phyloP scores from a whole-genome alignment of 1,140 invertebrate species.

The Heterodera carotae region DNA sequence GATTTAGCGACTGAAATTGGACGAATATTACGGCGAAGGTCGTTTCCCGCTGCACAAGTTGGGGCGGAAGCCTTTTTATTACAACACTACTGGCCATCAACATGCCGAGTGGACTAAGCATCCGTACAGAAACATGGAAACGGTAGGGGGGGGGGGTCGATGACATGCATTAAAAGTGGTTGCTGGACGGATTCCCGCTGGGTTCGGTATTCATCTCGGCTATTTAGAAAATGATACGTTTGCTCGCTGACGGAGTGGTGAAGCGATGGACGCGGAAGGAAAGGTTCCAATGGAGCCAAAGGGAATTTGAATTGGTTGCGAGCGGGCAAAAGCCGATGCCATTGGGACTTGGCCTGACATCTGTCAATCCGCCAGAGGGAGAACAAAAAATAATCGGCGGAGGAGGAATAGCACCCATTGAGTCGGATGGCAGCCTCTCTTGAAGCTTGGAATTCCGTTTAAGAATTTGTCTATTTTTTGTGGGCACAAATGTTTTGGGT shows the following conservation, averaged over 20 bases:
- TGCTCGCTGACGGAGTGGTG: conserved; percentile 58
- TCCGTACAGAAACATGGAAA: conserved; percentile 63
- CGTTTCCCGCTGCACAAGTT: conserved; percentile 57
- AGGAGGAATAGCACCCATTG: background rate
- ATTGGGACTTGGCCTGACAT: conserved; percentile 57
- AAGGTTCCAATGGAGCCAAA: conserved; percentile 41
- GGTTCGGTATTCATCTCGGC: too few relatives aligned
- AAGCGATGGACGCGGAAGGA: conserved; percentile 60
- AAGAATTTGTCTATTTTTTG: too few relatives aligned
- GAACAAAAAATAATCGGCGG: conserved; percentile 11
- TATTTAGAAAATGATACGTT: conserved; percentile 54
- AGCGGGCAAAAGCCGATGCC: conserved; percentile 54
- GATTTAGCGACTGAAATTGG: conserved; percentile 58
- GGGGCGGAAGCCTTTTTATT: conserved; percentile 55
- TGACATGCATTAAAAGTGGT: too few relatives aligned
- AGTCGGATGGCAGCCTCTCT: too few relatives aligned
- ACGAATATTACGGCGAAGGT: conserved; percentile 65
- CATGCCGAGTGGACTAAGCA: conserved; percentile 62
- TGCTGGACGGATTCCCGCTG: too few relatives aligned
- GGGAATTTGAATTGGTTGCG: conserved; percentile 45
- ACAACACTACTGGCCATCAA: conserved; percentile 53
- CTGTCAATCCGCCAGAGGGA: conserved; percentile 50
- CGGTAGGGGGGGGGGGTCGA: conserved; percentile 33
- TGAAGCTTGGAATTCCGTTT: too few relatives aligned
- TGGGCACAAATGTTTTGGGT: background rate